Base-by-base conservation (phyloP, 2,888 invertebrate genomes). In the Cerceris ruficornis region DNA sequence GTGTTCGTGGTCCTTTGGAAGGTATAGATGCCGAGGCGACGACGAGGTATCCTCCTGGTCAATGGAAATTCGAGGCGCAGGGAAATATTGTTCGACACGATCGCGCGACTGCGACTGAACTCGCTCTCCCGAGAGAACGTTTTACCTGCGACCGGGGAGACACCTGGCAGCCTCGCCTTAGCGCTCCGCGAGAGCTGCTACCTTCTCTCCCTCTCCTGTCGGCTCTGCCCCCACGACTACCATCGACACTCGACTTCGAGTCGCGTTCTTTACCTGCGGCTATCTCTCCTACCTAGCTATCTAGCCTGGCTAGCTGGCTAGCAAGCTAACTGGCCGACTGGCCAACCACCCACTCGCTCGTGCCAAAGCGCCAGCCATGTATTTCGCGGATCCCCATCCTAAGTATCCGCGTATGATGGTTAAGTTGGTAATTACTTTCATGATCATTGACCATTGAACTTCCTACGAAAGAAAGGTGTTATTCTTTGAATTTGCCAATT, bases 101-200 rank as follows among this genome's bases (percentile, higher is more conserved):
- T 88, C 88, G 89, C 90, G 88, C 89, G 88, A 89, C 88, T 86
- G 90, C 90, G 89, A 91, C 91, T 91, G 85, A 85, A 72, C 70
- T 72, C 82, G 67, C 77, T 83, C 77, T 75, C 71, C 74, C 77
- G 76, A 60, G 78, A 72, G 81, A 79, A 41, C 77, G 85, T 81
- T 85, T 82, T 82, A 86, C 86, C 85, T 86, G 85, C 85, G 85
- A 86, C 80, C 70, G 70, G 73, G 54, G 84, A 75, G 86, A 82
- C 85, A 80, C 85, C 85, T 77, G 76, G 71, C 72, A 65, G 67
- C 65, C 77, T 73, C 75, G 79, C 74, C 68, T 69, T 43, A 55
- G 43, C 42, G 49, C 69, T 69, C 28, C 69, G 69, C 75, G 61
- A 58, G 64, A 62, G 57, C 59, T 42, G 14, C 59, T 46, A 67